Conservation (phyloP, 2,888 invertebrate genomes). For the Leptinotarsa haldemani region DNA sequence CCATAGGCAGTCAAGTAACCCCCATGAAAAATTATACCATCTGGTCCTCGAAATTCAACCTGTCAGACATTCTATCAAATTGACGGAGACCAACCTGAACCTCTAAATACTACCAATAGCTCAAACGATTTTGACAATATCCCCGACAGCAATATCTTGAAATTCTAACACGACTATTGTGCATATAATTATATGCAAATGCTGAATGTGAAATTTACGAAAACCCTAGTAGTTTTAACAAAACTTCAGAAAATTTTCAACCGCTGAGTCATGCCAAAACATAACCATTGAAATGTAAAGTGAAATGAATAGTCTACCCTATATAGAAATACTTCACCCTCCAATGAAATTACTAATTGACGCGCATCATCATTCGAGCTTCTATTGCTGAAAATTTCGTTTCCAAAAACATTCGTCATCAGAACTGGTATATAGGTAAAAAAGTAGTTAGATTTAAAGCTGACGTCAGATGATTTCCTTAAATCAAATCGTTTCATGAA, state of each 20-base stretch:
- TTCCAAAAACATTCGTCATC: not conserved
- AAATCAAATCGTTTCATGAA: not conserved
- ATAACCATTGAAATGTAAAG: not conserved
- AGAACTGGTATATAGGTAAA: not conserved
- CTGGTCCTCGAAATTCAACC: not conserved
- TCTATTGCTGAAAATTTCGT: not conserved
- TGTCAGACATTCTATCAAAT: not conserved
- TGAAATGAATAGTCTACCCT: not conserved
- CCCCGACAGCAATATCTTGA: not conserved
- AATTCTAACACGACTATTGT: not conserved
- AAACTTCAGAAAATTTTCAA: not conserved
- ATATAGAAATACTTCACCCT: not conserved
- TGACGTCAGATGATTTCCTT: not conserved
- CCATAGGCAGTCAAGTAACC: too few relatives aligned
- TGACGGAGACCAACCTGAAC: not conserved
- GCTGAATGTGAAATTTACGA: not conserved
- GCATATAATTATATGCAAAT: not conserved
- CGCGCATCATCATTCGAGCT: not conserved
- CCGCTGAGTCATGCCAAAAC: not conserved
- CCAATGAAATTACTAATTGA: constrained; percentile 1
- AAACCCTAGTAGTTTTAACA: not conserved
- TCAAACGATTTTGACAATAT: not conserved
- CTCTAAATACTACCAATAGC: not conserved
- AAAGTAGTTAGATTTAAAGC: not conserved
- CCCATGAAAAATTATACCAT: not conserved